Conservation (phyloP, 2,888 invertebrate genomes). For the Nephrotoma flavescens region DNA sequence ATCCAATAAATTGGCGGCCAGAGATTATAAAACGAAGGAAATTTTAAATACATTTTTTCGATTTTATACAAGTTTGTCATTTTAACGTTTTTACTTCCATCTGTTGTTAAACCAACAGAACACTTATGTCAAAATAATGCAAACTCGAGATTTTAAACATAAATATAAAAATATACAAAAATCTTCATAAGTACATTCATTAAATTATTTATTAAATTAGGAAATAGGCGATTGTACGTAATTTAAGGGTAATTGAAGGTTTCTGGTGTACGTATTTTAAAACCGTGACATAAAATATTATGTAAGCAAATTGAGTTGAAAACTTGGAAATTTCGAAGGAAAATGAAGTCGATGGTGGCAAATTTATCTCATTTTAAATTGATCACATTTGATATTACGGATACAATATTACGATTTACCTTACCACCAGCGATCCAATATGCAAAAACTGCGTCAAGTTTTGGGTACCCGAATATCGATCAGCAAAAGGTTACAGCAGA, state of each 20-base stretch:
- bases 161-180: background rate
- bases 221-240: background rate
- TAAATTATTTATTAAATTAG: background rate
- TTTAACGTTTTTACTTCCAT: background rate
- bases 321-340: background rate
- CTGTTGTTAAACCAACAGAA: background rate
- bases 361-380: constrained; percentile 31
- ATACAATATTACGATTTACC: constrained; percentile 62
- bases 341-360: constrained; percentile 6
- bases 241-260: background rate
- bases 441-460: constrained; percentile 44
- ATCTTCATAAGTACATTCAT: background rate
- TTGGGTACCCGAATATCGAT: constrained; percentile 36
- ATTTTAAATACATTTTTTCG: constrained; percentile 41
- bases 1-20: constrained; percentile 96
- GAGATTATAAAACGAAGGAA: constrained; percentile 87
- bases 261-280: background rate
- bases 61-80: background rate
- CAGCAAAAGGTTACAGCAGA: constrained; percentile 27
- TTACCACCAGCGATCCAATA: constrained; percentile 54
- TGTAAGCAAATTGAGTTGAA: background rate
- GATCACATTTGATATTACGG: constrained; percentile 81
- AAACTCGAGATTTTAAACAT: background rate
- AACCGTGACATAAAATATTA: background rate
- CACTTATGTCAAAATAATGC: background rate